Conservation (phyloP, 2,888 invertebrate genomes). For the Campaea margaritaria region DNA sequence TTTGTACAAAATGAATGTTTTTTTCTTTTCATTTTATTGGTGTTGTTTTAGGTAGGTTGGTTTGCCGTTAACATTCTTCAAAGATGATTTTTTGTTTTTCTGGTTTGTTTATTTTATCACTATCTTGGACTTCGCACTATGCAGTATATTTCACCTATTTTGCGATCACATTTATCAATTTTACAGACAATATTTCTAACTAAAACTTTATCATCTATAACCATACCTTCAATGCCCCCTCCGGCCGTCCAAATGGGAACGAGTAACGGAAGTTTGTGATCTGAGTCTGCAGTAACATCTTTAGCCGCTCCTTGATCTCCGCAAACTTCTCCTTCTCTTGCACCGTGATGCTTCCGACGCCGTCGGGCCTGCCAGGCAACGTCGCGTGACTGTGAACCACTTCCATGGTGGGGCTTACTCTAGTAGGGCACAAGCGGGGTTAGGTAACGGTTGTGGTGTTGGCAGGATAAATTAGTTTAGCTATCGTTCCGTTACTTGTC, state of each 20-base stretch:
- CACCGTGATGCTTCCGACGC: constrained; percentile 98
- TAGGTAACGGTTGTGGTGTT: constrained; percentile 65
- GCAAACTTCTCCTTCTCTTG: constrained; percentile 99
- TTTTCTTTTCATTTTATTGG: too few species aligned
- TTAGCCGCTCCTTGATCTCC: constrained; percentile 97
- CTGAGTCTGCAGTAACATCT: constrained; percentile 97
- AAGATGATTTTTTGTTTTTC: too few species aligned
- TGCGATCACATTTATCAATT: too few species aligned
- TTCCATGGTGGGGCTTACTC: constrained; percentile 79
- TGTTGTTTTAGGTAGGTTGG: too few species aligned
- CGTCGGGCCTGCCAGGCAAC: constrained; percentile 94
- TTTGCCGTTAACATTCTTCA: too few species aligned
- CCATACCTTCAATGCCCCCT: constrained; percentile 94
- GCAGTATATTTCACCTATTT: too few species aligned
- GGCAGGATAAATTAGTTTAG: constrained; percentile 45
- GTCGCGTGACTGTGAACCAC: constrained; percentile 84
- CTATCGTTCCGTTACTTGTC: neutral
- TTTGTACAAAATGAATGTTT: too few species aligned
- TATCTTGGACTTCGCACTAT: too few species aligned
- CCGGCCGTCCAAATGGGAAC: constrained; percentile 99
- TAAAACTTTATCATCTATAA: neutral
- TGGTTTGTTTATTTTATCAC: too few species aligned
- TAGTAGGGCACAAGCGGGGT: constrained; percentile 81
- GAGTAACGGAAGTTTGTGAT: constrained; percentile 99
- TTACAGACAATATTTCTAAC: too few species aligned